Conservation (phyloP, 2,888 invertebrate species). For the Ophion ellenae region DNA sequence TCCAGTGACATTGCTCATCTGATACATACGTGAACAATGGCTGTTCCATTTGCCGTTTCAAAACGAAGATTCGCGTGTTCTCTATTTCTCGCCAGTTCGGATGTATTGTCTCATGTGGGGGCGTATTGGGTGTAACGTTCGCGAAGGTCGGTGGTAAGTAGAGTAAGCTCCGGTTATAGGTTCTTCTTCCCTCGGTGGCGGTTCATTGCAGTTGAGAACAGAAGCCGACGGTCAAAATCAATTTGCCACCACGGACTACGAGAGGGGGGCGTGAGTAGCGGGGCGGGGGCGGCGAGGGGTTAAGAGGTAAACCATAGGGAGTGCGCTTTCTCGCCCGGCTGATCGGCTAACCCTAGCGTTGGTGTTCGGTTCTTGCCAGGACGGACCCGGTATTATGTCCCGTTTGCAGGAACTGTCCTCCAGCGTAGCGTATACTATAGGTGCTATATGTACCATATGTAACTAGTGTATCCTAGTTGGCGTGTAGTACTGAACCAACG, state of each 20-base stretch:
- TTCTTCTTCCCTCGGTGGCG: slow-evolving; percentile 27
- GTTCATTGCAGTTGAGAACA: slow-evolving; percentile 57
- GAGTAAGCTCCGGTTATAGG: slow-evolving; percentile 32
- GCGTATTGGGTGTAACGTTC: slow-evolving; percentile 22
- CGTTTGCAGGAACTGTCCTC: slow-evolving; percentile 57
- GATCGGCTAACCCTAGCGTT: slow-evolving; percentile 68
- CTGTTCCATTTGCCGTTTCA: slow-evolving; percentile 42
- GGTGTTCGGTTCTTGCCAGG: slow-evolving; percentile 66
- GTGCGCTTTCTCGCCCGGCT: slow-evolving; percentile 65
- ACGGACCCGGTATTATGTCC: slow-evolving; percentile 66
- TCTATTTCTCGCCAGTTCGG: slow-evolving; percentile 9
- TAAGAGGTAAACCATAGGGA: slow-evolving; percentile 46
- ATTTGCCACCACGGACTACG: slow-evolving; percentile 64
- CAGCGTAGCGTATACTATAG: slow-evolving; percentile 15
- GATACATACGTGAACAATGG: slow-evolving; percentile 7
- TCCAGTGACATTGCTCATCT: neutral
- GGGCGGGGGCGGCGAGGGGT: slow-evolving; percentile 42
- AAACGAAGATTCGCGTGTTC: slow-evolving; percentile 37
- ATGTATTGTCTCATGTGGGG: too few species aligned
- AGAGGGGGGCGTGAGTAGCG: slow-evolving; percentile 29
- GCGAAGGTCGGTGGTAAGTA: slow-evolving; percentile 27
- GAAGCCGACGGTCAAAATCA: slow-evolving; percentile 67
- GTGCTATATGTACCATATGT: slow-evolving; percentile 35
- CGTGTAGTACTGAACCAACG: slow-evolving; percentile 45
- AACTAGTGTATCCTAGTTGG: slow-evolving; percentile 48